Evolutionary conservation across 37 sponge, comb jelly and placozoan species (phyloP).

Genomic region (Halisarca cf. caerulea): DNA sequence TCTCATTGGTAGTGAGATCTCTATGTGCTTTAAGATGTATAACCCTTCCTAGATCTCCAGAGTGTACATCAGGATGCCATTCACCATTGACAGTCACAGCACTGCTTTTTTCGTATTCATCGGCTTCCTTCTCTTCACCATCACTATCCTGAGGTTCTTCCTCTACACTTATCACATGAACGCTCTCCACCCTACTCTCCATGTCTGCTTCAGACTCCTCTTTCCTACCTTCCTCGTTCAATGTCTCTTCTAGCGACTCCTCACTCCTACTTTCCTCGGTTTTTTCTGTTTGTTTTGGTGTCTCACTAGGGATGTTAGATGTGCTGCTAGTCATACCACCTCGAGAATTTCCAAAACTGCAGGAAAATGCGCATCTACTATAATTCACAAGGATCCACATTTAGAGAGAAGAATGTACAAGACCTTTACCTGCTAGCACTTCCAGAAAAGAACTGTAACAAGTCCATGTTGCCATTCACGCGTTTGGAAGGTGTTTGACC

Average conservation of each 20-base stretch:
- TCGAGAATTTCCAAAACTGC: background rate
- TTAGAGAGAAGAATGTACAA: too few species aligned
- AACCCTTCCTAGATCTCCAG: conserved; percentile 63
- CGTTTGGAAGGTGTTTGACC: too few species aligned
- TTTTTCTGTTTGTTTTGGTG: background rate
- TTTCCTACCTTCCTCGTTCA: background rate
- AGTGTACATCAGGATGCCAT: conserved; percentile 31
- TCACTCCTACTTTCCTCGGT: too few species aligned
- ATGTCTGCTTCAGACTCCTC: background rate
- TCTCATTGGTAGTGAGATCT: conserved; percentile 47
- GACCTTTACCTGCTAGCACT: too few species aligned
- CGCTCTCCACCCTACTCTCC: background rate
- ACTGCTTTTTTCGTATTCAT: background rate
- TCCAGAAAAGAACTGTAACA: too few species aligned
- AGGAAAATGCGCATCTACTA: background rate
- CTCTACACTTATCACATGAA: background rate
- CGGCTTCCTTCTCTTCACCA: background rate
- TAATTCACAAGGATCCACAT: too few species aligned
- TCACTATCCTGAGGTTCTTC: background rate
- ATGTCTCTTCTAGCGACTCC: too few species aligned
- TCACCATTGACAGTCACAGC: background rate
- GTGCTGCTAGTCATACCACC: background rate
- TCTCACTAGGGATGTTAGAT: background rate
- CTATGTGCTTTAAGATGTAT: conserved; percentile 36
- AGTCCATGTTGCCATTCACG: too few species aligned